phyloP scores from a whole-genome alignment of 2,113 vertebrate genomes.

The Amblyornis subalaris region DNA sequence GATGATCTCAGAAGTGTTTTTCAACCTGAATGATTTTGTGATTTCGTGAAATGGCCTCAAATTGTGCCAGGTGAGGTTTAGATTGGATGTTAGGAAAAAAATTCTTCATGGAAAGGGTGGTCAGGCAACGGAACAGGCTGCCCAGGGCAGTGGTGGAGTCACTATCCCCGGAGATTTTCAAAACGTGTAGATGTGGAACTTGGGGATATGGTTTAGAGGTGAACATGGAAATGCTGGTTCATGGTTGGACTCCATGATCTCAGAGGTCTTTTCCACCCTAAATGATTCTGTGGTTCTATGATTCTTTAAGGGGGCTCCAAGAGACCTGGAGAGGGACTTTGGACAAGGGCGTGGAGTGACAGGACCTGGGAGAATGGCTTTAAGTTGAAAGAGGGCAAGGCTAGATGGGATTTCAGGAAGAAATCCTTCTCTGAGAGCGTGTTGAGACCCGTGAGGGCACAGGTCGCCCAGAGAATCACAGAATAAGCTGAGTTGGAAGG shows the following conservation, averaged over 20 bases:
- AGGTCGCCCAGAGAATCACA: background rate
- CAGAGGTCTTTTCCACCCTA: background rate
- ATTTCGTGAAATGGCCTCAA: background rate
- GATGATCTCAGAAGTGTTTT: background rate
- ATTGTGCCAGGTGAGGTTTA: background rate
- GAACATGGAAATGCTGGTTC: background rate
- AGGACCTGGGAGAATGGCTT: background rate
- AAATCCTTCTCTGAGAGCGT: background rate
- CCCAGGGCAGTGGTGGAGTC: background rate
- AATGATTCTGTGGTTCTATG: background rate
- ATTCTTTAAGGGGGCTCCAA: background rate
- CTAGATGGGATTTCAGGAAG: background rate
- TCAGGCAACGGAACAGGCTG: background rate
- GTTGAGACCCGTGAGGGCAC: background rate
- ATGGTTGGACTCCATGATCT: accelerated
- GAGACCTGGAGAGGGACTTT: background rate
- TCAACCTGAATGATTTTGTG: no score
- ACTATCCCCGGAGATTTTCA: background rate
- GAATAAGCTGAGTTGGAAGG: background rate
- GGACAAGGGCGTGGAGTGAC: background rate
- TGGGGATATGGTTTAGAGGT: background rate
- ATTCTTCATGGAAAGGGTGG: background rate
- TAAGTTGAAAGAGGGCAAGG: background rate
- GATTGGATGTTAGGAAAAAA: background rate
- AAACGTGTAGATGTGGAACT: background rate